Conservation (phyloP, 2,113 vertebrate genomes). For the Brachyhypopomus gauderio region DNA sequence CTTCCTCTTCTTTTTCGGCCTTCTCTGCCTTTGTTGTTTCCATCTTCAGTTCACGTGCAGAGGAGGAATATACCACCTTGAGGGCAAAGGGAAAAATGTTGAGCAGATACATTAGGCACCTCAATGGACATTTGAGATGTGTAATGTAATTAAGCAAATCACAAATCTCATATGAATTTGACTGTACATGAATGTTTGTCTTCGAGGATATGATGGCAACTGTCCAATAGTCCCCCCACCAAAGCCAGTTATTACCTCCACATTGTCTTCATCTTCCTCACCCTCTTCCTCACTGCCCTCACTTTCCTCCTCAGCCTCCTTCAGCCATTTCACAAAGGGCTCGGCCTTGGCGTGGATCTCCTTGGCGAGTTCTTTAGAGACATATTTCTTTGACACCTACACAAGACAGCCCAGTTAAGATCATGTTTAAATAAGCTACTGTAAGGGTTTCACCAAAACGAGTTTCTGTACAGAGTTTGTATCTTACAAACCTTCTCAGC, state of each 20-base stretch:
- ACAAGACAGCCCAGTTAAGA: neutral
- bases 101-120: neutral
- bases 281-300: conserved; percentile 91
- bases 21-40: conserved; percentile 89
- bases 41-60: conserved; percentile 92
- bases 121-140: neutral
- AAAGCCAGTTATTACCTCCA: conserved; percentile 79
- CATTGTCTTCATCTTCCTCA: conserved; percentile 83
- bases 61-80: conserved; percentile 94
- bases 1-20: conserved; percentile 85
- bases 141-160: too few species aligned
- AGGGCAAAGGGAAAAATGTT: conserved; percentile 22
- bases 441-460: neutral
- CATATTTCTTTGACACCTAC: conserved; percentile 96
- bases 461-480: too few species aligned
- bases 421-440: neutral
- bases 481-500: conserved; percentile 86
- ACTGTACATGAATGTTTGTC: too few species aligned
- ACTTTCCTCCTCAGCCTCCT: conserved; percentile 97
- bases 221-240: too few species aligned
- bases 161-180: too few species aligned
- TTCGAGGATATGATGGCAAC: too few species aligned
- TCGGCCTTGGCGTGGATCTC: conserved; percentile 97
- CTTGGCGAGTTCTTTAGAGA: conserved; percentile 98
- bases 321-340: conserved; percentile 96